phyloP scores from a whole-genome alignment of 1,140 invertebrate species.

The Zophobas morio region DNA sequence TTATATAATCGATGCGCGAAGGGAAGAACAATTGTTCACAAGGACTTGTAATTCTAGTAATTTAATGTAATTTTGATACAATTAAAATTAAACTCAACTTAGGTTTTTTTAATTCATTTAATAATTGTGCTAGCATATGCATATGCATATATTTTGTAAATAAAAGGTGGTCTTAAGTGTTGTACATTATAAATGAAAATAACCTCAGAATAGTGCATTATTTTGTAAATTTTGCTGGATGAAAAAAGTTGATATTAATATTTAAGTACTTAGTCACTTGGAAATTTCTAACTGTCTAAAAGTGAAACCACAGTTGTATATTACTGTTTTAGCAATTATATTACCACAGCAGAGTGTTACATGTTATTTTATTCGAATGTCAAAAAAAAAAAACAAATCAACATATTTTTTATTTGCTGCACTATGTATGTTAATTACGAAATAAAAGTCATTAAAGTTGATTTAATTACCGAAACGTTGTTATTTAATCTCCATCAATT shows the following conservation, averaged over 20 bases:
- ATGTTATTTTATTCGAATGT: constrained; percentile 46
- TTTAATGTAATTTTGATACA: constrained; percentile 43
- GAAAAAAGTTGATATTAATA: constrained; percentile 39
- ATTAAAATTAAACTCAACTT: constrained; percentile 37
- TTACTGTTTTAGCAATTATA: constrained; percentile 39
- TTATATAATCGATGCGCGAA: constrained; percentile 19
- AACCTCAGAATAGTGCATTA: constrained; percentile 58
- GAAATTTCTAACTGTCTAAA: constrained; percentile 23
- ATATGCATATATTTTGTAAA: constrained; percentile 52
- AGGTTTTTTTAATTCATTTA: constrained; percentile 41
- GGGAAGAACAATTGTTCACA: constrained; percentile 17
- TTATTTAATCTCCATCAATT: not conserved
- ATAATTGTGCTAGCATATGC: constrained; percentile 25
- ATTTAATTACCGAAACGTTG: not conserved
- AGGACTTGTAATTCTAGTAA: constrained; percentile 22
- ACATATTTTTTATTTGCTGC: constrained; percentile 49
- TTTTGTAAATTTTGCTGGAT: constrained; percentile 52
- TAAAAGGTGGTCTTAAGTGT: constrained; percentile 55
- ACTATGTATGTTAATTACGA: constrained; percentile 58
- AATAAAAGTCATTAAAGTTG: constrained; percentile 51
- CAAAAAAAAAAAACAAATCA: constrained; percentile 34
- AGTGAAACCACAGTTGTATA: constrained; percentile 34
- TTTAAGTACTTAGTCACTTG: constrained; percentile 34
- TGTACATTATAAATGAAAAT: constrained; percentile 53
- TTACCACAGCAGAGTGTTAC: constrained; percentile 28